Percentiles rank a stretch among this genome's conserved stretches.
These are phyloP conservation scores for Megaceryle maxima DNA, from an alignment of 2,113 vertebrate species.

Conservation along the genomic window DNA sequence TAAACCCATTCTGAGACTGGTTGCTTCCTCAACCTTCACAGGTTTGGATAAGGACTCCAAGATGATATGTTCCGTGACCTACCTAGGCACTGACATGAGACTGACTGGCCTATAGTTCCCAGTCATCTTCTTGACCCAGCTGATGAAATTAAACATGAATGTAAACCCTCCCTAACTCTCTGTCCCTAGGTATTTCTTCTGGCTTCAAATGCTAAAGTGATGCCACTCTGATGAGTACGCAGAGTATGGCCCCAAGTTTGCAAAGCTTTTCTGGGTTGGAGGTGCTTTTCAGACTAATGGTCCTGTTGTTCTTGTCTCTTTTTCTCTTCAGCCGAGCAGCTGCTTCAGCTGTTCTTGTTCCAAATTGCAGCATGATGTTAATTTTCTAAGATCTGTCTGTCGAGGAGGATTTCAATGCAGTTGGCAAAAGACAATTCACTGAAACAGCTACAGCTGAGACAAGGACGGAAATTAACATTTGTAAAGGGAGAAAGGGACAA, in stretches of 20 bases:
- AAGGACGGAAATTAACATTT: slow-evolving; percentile 48
- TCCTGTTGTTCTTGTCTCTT: background rate
- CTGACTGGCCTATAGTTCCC: background rate
- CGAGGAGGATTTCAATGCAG: slow-evolving; percentile 23
- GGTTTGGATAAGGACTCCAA: background rate
- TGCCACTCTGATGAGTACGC: background rate
- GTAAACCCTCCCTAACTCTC: background rate
- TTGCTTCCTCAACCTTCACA: background rate
- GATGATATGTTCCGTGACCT: background rate
- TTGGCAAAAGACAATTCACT: slow-evolving; percentile 39
- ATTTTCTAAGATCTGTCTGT: slow-evolving; percentile 47
- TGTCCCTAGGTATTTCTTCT: background rate
- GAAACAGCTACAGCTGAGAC: slow-evolving; percentile 22
- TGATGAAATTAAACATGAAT: background rate
- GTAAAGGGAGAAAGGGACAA: slow-evolving; percentile 43
- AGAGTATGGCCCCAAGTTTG: background rate
- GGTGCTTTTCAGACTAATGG: background rate
- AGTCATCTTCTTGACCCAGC: background rate
- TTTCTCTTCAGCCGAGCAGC: slow-evolving; percentile 10
- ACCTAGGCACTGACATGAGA: background rate
- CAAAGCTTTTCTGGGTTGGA: background rate
- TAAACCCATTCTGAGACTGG: background rate
- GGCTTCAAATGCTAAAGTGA: background rate
- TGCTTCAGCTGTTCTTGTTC: slow-evolving; percentile 44
- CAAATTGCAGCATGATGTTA: background rate